Base-by-base conservation (phyloP, 2,888 invertebrate genomes). In the Cheilosia pagana region DNA sequence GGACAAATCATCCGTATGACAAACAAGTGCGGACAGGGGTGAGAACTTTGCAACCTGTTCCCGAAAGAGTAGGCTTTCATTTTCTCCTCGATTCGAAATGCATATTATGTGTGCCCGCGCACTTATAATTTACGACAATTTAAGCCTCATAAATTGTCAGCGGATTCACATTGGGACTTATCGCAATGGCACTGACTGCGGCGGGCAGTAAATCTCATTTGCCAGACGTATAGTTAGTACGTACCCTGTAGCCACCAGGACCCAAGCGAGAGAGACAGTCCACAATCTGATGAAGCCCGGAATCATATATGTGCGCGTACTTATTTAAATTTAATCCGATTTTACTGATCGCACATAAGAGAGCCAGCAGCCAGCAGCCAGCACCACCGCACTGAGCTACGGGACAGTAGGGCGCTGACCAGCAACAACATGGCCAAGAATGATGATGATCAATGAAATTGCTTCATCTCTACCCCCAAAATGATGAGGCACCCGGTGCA, bases 241-340 rank as follows among this genome's bases (percentile, higher is more conserved):
- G n/a, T 7, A 63, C 55, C 48, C 65, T 31, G n/a, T 7, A 63
- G 48, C 48, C 65, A 57, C 75, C 31, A 65, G n/a, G 68, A 35
- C 31, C 74, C 62, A 52, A 48, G 52, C 53, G 53, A 48, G 45
- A 60, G 48, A 67, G 53, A 70, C 79, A 63, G 68, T 75, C 60
- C 60, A 67, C 85, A 76, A 81, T 85, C 85, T 81, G 85, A 81
- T 85, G 85, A 85, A 81, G 74, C 62, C 71, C 75, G 81, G 65
- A 79, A 76, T 85, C 85, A 81, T 85, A 81, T 85, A 85, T 79
- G 68, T 59, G 65, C 72, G 75, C 72, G 79, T 81, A 85, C 75
- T 81, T 85, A 85, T 86, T 86, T 86, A 72, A 86, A 86, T 81
- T 86, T 86, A 81, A 86, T 86, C 86, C 86, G 86, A 86, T 86